Conservation (phyloP, 2,888 invertebrate species). For the Sesia apiformis region DNA sequence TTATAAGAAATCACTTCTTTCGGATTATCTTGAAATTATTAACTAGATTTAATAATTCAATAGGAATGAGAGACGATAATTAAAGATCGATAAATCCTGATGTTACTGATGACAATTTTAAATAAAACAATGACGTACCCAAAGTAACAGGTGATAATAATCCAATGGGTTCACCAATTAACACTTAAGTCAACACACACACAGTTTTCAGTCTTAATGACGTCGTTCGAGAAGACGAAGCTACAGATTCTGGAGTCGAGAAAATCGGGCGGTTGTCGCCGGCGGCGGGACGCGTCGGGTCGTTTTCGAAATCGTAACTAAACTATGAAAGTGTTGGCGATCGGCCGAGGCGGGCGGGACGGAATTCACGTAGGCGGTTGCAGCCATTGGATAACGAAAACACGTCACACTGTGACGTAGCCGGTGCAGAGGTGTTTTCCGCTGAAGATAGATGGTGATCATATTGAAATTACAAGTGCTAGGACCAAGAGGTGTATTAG, state of each 20-base stretch:
- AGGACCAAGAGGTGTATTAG: neutral
- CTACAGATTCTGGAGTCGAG: slow-evolving; percentile 46
- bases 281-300: slow-evolving; percentile 74
- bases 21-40: too few species aligned
- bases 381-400: slow-evolving; percentile 55
- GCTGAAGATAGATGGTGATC: slow-evolving; percentile 59
- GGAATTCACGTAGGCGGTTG: slow-evolving; percentile 64
- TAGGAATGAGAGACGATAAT: too few species aligned
- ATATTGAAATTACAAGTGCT: slow-evolving; percentile 7
- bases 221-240: slow-evolving; percentile 49
- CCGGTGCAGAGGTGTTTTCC: slow-evolving; percentile 72
- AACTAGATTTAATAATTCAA: too few species aligned
- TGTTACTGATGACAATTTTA: slow-evolving; percentile 7
- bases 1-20: too few species aligned
- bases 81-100: slow-evolving; percentile 3
- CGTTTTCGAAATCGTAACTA: slow-evolving; percentile 75
- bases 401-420: slow-evolving; percentile 56
- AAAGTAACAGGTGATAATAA: slow-evolving; percentile 27
- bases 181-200: slow-evolving; percentile 31
- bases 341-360: slow-evolving; percentile 58
- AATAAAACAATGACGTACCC: slow-evolving; percentile 29
- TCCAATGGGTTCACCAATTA: slow-evolving; percentile 34
- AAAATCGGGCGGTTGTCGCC: slow-evolving; percentile 61
- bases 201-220: slow-evolving; percentile 30
- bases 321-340: slow-evolving; percentile 70